Evolutionary conservation across 2,888 invertebrate species (phyloP).

Genomic region (Drosophila barbarae): DNA sequence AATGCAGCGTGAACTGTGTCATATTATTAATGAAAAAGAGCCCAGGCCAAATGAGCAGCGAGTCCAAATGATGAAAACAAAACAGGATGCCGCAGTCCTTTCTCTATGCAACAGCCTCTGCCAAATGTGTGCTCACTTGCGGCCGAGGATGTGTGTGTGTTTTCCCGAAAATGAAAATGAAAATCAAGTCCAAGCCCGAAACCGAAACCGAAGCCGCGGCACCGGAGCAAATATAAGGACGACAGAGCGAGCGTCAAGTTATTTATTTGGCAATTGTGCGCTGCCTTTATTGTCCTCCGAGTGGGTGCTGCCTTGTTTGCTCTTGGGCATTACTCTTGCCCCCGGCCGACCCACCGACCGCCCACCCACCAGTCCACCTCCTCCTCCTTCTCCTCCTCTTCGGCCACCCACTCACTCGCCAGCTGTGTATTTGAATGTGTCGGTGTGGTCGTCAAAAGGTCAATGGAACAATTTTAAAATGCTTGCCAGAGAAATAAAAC

Average conservation of each 20-base stretch:
- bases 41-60: slow-evolving; percentile 56
- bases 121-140: slow-evolving; percentile 18
- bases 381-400: slow-evolving; percentile 5
- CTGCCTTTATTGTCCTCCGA: slow-evolving; percentile 67
- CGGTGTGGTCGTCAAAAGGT: slow-evolving; percentile 57
- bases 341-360: slow-evolving; percentile 8
- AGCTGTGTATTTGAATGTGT: slow-evolving; percentile 42
- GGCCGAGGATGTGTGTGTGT: slow-evolving; percentile 31
- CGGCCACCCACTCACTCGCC: slow-evolving; percentile 19
- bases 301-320: slow-evolving; percentile 60
- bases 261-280: slow-evolving; percentile 74
- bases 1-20: slow-evolving; percentile 71
- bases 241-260: slow-evolving; percentile 67
- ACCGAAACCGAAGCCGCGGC: slow-evolving; percentile 36
- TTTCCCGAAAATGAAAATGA: slow-evolving; percentile 62
- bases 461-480: slow-evolving; percentile 70
- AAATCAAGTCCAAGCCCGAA: slow-evolving; percentile 58
- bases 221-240: slow-evolving; percentile 61
- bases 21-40: slow-evolving; percentile 70
- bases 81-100: slow-evolving; percentile 63
- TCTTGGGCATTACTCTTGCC: slow-evolving; percentile 54
- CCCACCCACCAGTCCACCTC: slow-evolving; percentile 17
- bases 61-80: slow-evolving; percentile 40
- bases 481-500: slow-evolving; percentile 39
- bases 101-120: slow-evolving; percentile 67